Evolutionary conservation across 1,140 invertebrate genomes (phyloP).

Genomic region (Zaprionus vittiger): DNA sequence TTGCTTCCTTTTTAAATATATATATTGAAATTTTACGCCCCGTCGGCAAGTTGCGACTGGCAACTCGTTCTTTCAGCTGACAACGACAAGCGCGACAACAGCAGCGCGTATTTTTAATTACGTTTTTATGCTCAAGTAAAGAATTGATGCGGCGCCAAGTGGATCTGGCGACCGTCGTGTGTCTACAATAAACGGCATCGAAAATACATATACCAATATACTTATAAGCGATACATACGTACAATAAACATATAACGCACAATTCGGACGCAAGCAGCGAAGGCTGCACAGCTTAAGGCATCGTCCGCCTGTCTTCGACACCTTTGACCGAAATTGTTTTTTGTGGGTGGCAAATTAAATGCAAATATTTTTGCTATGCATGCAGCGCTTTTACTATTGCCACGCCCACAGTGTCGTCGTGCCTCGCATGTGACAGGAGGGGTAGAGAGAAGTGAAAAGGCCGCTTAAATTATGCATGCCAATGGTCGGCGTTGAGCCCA

Average conservation of each 20-base stretch:
- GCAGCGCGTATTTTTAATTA: slow-evolving; percentile 69
- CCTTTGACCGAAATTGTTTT: slow-evolving; percentile 76
- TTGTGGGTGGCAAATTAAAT: slow-evolving; percentile 56
- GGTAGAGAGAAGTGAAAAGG: not conserved
- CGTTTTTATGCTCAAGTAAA: slow-evolving; percentile 62
- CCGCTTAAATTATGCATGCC: slow-evolving; percentile 65
- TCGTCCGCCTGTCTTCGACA: slow-evolving; percentile 54
- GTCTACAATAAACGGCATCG: slow-evolving; percentile 38
- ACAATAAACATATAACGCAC: slow-evolving; percentile 2
- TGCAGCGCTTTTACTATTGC: slow-evolving; percentile 30
- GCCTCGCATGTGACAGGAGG: not conserved
- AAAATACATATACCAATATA: slow-evolving; percentile 11
- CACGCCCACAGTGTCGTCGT: not conserved
- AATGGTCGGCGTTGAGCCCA: slow-evolving; percentile 22
- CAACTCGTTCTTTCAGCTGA: slow-evolving; percentile 19
- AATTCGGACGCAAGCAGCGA: not conserved
- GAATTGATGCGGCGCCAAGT: slow-evolving; percentile 34
- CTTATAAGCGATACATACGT: not conserved
- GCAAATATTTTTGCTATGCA: slow-evolving; percentile 64
- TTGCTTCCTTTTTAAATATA: slow-evolving; percentile 41
- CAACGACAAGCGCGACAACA: slow-evolving; percentile 17
- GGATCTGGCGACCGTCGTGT: slow-evolving; percentile 20
- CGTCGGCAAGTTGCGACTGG: slow-evolving; percentile 18
- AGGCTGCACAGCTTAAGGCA: slow-evolving; percentile 16
- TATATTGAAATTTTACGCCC: slow-evolving; percentile 63